phyloP scores from a whole-genome alignment of 1,140 invertebrate species.

The Diorhabda sublineata region DNA sequence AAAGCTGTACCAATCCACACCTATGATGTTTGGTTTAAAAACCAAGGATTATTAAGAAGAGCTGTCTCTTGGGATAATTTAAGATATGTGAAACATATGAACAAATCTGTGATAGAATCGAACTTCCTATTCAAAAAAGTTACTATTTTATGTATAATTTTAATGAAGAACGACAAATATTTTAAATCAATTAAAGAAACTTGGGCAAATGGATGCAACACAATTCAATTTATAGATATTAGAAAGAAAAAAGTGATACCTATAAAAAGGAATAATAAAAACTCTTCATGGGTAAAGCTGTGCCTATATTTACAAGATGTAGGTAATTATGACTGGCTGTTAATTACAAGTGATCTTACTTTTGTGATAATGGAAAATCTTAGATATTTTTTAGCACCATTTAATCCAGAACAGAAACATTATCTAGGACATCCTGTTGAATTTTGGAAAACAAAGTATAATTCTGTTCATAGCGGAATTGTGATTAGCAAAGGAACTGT shows the following conservation, averaged over 20 bases:
- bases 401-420: slow-evolving; percentile 31
- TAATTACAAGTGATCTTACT: slow-evolving; percentile 37
- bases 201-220: slow-evolving; percentile 37
- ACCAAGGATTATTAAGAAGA: slow-evolving; percentile 23
- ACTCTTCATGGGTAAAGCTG: slow-evolving; percentile 34
- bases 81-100: slow-evolving; percentile 30
- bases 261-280: slow-evolving; percentile 26
- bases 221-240: slow-evolving; percentile 28
- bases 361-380: slow-evolving; percentile 41
- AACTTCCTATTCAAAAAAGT: slow-evolving; percentile 33
- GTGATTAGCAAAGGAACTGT: slow-evolving; percentile 34
- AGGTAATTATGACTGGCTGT: slow-evolving; percentile 33
- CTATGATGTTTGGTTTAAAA: slow-evolving; percentile 36
- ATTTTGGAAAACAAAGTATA: slow-evolving; percentile 37
- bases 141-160: slow-evolving; percentile 34
- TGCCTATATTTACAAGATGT: slow-evolving; percentile 29
- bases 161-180: slow-evolving; percentile 32
- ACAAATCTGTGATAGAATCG: slow-evolving; percentile 30
- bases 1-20: slow-evolving; percentile 1
- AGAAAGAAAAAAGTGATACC: slow-evolving; percentile 26
- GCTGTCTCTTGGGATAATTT: slow-evolving; percentile 31
- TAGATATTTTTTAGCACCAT: slow-evolving; percentile 30
- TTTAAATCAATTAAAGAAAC: slow-evolving; percentile 31
- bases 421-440: slow-evolving; percentile 39
- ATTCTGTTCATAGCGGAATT: slow-evolving; percentile 38